These are phyloP conservation scores for Leptatherina wallacei DNA, from an alignment of 2,797 vertebrate species.

Conservation along the genomic window DNA sequence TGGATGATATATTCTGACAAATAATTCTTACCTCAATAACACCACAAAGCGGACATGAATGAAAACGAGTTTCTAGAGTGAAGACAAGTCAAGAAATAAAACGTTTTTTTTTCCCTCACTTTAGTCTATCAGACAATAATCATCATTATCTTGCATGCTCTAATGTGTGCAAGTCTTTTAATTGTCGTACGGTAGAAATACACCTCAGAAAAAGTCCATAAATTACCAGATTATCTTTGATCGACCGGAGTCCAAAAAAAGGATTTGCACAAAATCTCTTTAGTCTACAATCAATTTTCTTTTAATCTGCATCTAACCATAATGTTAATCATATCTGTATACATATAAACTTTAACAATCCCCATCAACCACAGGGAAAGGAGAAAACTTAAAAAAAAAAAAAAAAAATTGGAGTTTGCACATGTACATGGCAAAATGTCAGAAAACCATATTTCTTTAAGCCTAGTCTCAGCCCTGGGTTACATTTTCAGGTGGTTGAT, in stretches of 20 bases:
- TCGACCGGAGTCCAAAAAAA: slow-evolving; percentile 5
- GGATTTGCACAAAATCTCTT: not conserved
- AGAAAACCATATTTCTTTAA: slow-evolving; percentile 82
- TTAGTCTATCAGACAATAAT: slow-evolving; percentile 42
- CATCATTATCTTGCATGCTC: slow-evolving; percentile 37
- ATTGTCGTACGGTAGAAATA: slow-evolving; percentile 31
- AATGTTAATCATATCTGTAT: slow-evolving; percentile 29
- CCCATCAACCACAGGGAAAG: not conserved
- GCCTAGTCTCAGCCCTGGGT: slow-evolving; percentile 82
- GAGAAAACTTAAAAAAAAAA: slow-evolving; percentile 3
- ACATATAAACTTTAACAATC: slow-evolving; percentile 58
- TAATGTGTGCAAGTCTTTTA: slow-evolving; percentile 34
- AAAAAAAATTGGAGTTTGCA: slow-evolving; percentile 1
- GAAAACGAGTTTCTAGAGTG: slow-evolving; percentile 67
- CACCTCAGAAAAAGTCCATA: not conserved
- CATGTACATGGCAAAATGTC: slow-evolving; percentile 82
- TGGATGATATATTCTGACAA: slow-evolving; percentile 63
- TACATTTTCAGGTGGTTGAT: slow-evolving; percentile 89
- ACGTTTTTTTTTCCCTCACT: slow-evolving; percentile 30
- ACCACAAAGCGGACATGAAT: slow-evolving; percentile 71
- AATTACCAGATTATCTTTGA: not conserved
- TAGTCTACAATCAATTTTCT: slow-evolving; percentile 30
- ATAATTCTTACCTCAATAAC: slow-evolving; percentile 71
- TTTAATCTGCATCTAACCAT: slow-evolving; percentile 47
- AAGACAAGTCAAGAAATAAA: slow-evolving; percentile 57